Base-by-base conservation (phyloP, 2,797 vertebrate species). In the Micromesistius poutassou region DNA sequence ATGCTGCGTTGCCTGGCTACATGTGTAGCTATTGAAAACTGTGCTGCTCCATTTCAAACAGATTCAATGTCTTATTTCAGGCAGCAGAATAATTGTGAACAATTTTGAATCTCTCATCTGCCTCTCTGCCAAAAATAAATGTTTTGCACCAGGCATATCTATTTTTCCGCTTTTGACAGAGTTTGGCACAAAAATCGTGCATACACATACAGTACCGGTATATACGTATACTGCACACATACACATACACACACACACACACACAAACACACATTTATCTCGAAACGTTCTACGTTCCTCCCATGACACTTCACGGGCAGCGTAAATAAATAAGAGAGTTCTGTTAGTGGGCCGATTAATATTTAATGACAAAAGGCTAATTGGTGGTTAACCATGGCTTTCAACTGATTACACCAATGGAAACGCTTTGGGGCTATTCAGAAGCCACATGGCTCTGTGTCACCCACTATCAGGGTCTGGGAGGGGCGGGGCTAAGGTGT, bases 351-450 rank as follows among this genome's bases (percentile, higher is more conserved):
- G 55, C 16, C n/a, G n/a, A 28, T 68, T 68, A 68, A n/a, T 73
- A 40, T 73, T 42, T n/a, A 46, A 28, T 30, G 25, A 16, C 36
- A 30, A 74, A 40, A 30, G 73, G 40, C 40, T 40, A 40, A 74
- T 30, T 30, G 79, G 66, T 72, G 66, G 86, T 85, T 74, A 74
- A n/a, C 82, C 83, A 81, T 62, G 10, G 70, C 72, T 77, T 75
- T 66, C 5, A 9, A 42, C 71, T 19, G 72, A 76, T 75, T 33
- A 77, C 80, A 82, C 62, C 62, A 71, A 71, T 30, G 13, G 16
- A 14, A 71, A 71, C 30, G 68, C 10, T 19, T 71, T 31, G 68
- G 22, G 28, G 25, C 62, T 81, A 78, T 73, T 77, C 80, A 1
- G 28, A 38, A 36, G 62, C 28, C 62, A 28, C 62, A 28, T 68